phyloP scores from a whole-genome alignment of 1,140 invertebrate species.

The Coenobita brevimanus region DNA sequence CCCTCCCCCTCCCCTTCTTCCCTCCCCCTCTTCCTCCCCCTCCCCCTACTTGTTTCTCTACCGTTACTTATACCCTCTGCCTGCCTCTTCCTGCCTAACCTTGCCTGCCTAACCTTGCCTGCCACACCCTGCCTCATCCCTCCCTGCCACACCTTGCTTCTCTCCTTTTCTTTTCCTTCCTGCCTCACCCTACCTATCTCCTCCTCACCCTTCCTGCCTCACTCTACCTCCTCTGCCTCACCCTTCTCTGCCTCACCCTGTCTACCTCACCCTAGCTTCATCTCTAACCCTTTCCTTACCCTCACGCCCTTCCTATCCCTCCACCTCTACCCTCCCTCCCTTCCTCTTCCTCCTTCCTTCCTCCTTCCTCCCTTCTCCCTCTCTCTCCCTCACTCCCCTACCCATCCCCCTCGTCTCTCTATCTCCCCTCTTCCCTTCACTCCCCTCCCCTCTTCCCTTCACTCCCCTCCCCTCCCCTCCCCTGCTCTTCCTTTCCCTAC shows the following conservation, averaged over 20 bases:
- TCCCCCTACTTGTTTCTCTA: no score
- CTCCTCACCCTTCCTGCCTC: not conserved
- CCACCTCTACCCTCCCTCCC: no score
- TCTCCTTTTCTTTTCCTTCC: not conserved
- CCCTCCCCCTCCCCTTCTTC: no score
- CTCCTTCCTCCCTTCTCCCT: not conserved
- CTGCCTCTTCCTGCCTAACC: not conserved
- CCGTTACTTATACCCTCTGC: not conserved
- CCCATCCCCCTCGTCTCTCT: not conserved
- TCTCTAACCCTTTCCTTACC: no score
- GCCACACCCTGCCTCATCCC: not conserved
- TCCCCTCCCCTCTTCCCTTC: not conserved
- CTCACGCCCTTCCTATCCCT: no score
- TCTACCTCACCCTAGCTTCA: no score
- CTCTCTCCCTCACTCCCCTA: not conserved
- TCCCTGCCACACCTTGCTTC: not conserved
- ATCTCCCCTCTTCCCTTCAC: not conserved
- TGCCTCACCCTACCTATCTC: not conserved
- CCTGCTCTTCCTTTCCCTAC: not conserved
- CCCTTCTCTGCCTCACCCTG: no score
- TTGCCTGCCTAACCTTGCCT: not conserved
- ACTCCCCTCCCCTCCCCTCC: not conserved
- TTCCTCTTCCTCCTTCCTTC: no score
- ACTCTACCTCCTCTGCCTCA: slow-evolving; percentile 15
- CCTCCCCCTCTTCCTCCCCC: no score